These are phyloP conservation scores for Polyergus mexicanus DNA, from an alignment of 1,140 invertebrate genomes.

Conservation along the genomic window DNA sequence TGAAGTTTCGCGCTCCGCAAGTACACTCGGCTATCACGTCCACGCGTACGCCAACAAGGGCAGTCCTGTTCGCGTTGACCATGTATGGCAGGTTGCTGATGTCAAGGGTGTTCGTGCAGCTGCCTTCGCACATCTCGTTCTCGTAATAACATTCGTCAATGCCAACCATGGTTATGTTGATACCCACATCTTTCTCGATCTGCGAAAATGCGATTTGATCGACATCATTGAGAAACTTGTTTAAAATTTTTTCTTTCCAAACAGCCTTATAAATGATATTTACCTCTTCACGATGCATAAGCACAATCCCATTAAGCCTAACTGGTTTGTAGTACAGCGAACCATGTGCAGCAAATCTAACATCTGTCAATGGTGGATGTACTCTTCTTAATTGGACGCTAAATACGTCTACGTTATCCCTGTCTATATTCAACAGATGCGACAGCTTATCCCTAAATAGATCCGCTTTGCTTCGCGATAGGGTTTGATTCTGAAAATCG, in stretches of 20 bases:
- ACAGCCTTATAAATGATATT: conserved; percentile 23
- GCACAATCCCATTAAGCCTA: conserved; percentile 96
- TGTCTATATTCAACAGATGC: conserved; percentile 93
- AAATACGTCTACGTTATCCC: conserved; percentile 97
- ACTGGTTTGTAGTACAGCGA: conserved; percentile 98
- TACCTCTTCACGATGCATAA: conserved; percentile 96
- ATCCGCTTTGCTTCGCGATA: conserved; percentile 95
- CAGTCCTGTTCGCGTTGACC: conserved; percentile 98
- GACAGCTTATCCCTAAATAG: conserved; percentile 95
- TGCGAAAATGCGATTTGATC: conserved; percentile 76
- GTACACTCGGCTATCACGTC: conserved; percentile 96
- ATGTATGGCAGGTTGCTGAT: conserved; percentile 96
- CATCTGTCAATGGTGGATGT: conserved; percentile 96
- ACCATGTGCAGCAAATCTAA: conserved; percentile 97
- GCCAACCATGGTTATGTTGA: conserved; percentile 98
- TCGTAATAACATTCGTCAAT: conserved; percentile 99
- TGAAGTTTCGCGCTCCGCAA: conserved; percentile 96
- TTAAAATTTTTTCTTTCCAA: background rate
- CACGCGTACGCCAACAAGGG: conserved; percentile 96
- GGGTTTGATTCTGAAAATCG: conserved; percentile 89
- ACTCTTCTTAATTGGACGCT: conserved; percentile 95
- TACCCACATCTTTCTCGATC: conserved; percentile 97
- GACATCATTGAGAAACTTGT: background rate
- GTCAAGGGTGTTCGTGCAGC: conserved; percentile 96
- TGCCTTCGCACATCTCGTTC: conserved; percentile 97